Percentiles rank a stretch among this genome's conserved stretches.
phyloP scores from a whole-genome alignment of 2,113 vertebrate species.

The Phalacrocorax aristotelis region DNA sequence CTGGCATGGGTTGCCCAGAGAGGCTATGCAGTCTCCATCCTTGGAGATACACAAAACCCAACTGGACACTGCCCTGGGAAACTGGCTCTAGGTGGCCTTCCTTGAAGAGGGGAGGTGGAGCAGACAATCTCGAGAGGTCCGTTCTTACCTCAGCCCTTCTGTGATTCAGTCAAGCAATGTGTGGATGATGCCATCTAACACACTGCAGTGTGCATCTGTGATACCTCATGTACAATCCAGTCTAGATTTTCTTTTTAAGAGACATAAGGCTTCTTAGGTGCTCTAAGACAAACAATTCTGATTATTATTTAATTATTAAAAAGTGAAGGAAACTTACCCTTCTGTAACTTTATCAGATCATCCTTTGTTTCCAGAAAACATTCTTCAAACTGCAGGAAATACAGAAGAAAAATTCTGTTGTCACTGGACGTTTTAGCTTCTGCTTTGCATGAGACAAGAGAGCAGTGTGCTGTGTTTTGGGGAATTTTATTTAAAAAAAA shows the following conservation, averaged over 20 bases:
- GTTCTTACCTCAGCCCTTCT: background rate
- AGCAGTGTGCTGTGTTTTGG: background rate
- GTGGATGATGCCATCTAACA: background rate
- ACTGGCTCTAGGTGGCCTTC: background rate
- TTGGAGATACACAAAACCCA: background rate
- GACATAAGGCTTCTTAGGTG: background rate
- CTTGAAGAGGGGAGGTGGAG: background rate
- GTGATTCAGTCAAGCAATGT: background rate
- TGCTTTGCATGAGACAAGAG: background rate
- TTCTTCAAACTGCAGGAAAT: slow-evolving; percentile 66
- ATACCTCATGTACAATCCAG: background rate
- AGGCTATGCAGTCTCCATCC: background rate
- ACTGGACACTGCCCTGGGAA: background rate
- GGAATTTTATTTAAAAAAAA: background rate
- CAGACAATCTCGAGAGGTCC: accelerated
- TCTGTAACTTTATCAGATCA: slow-evolving; percentile 48
- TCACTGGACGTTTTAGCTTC: background rate
- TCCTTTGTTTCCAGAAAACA: slow-evolving; percentile 29
- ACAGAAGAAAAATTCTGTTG: background rate
- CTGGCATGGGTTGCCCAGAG: background rate
- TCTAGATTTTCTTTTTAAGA: background rate
- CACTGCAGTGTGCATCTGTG: background rate
- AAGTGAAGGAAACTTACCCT: slow-evolving; percentile 15
- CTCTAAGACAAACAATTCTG: background rate
- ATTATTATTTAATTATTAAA: background rate